Evolutionary conservation across 2,888 invertebrate genomes (phyloP).

Genomic region (Watsonalla cultraria): DNA sequence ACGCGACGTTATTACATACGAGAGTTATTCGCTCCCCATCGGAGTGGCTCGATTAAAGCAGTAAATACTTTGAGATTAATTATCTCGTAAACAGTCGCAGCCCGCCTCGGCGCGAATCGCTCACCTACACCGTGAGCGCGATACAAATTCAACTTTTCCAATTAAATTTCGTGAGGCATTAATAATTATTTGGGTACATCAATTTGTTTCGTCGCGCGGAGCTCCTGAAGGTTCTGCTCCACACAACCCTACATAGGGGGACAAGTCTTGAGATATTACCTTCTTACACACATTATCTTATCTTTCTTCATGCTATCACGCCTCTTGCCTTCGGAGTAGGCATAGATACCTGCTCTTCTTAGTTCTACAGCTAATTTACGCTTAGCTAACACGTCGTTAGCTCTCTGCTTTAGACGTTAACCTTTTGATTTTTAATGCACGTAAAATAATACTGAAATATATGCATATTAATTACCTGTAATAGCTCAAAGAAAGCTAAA

Average conservation of each 20-base stretch:
- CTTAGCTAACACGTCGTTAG: no score
- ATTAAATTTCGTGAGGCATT: constrained; percentile 81
- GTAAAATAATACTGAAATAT: no score
- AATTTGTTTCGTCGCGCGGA: constrained; percentile 75
- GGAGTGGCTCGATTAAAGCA: constrained; percentile 76
- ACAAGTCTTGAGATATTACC: constrained; percentile 29
- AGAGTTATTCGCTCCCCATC: constrained; percentile 73
- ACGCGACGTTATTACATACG: constrained; percentile 71
- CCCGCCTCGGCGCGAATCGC: constrained; percentile 67
- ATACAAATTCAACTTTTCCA: constrained; percentile 80
- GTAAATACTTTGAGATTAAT: constrained; percentile 79
- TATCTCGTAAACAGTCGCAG: constrained; percentile 78
- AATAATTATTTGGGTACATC: constrained; percentile 81
- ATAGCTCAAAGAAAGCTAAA: no score
- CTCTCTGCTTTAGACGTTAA: no score
- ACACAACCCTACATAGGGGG: constrained; percentile 19
- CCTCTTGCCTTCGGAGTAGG: no score
- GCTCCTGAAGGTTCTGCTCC: constrained; percentile 34
- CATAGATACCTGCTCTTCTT: no score
- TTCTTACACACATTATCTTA: background rate
- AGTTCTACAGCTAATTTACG: no score
- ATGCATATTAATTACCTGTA: no score
- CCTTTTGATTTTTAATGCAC: no score
- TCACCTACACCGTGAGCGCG: constrained; percentile 77
- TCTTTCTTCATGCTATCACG: no score